Percentiles rank a stretch among this genome's conserved stretches.
phyloP scores from a whole-genome alignment of 2,888 invertebrate genomes.

The Brachylomia viminalis region DNA sequence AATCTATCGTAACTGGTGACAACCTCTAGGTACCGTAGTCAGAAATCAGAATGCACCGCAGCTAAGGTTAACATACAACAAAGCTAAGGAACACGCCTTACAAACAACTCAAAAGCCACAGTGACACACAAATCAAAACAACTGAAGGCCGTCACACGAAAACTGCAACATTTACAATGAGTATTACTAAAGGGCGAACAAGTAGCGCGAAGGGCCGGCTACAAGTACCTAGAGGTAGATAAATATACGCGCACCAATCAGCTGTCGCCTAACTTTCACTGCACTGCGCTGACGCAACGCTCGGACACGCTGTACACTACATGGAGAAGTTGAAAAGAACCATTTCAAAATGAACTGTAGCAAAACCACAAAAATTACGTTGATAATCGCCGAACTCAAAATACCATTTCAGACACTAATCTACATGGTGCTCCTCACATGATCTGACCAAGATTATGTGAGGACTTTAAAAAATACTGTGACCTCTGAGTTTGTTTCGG shows the following conservation, averaged over 20 bases:
- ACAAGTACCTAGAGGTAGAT: constrained; percentile 59
- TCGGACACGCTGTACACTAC: constrained; percentile 45
- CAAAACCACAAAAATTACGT: background rate
- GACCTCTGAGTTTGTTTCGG: too few species aligned
- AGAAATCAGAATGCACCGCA: background rate
- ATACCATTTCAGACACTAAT: too few species aligned
- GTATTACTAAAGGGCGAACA: constrained; percentile 51
- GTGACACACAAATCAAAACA: constrained; percentile 33
- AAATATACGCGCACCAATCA: constrained; percentile 68
- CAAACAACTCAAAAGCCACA: constrained; percentile 14
- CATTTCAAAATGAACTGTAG: background rate
- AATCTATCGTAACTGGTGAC: background rate
- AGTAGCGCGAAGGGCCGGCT: constrained; percentile 70
- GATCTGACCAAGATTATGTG: too few species aligned
- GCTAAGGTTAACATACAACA: constrained; percentile 5
- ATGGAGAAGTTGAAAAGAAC: constrained; percentile 33
- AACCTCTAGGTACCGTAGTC: background rate
- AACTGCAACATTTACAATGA: constrained; percentile 35
- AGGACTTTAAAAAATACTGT: too few species aligned
- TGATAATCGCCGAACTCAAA: too few species aligned
- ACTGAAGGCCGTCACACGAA: constrained; percentile 32
- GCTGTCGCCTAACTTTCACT: constrained; percentile 75
- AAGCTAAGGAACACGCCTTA: constrained; percentile 6
- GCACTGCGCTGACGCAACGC: constrained; percentile 71
- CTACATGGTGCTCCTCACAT: too few species aligned